Percentiles rank a stretch among this genome's conserved stretches.
Conservation (phyloP, 2,113 vertebrate genomes). For the Leiothrix lutea region DNA sequence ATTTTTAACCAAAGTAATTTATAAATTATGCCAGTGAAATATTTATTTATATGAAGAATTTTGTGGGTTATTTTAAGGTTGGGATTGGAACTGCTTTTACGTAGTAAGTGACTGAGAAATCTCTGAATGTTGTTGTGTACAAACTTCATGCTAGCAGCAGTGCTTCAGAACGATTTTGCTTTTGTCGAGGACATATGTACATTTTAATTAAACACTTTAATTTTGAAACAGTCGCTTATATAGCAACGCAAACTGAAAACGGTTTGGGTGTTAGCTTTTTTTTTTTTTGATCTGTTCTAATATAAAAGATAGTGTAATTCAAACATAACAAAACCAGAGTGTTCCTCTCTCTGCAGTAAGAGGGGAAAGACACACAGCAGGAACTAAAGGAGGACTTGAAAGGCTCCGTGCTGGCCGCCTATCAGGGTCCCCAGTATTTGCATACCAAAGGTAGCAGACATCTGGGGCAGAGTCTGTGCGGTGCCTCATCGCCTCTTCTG, state of each 20-base stretch:
- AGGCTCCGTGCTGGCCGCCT: slow-evolving; percentile 12
- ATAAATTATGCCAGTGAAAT: slow-evolving; percentile 56
- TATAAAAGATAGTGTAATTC: slow-evolving; percentile 34
- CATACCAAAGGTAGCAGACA: slow-evolving; percentile 62
- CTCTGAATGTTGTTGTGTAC: background rate
- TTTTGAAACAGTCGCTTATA: background rate
- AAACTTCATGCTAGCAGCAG: background rate
- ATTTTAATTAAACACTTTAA: slow-evolving; percentile 7
- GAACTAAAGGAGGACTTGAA: slow-evolving; percentile 46
- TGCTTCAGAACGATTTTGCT: background rate
- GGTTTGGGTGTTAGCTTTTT: background rate
- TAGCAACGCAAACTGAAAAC: background rate
- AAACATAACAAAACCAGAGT: slow-evolving; percentile 49
- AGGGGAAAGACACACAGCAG: slow-evolving; percentile 51
- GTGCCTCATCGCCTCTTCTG: background rate
- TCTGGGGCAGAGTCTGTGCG: slow-evolving; percentile 24
- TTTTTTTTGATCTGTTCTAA: slow-evolving; percentile 12
- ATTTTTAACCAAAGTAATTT: slow-evolving; percentile 55
- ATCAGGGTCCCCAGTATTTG: slow-evolving; percentile 33
- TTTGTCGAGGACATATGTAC: background rate
- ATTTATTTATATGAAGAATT: slow-evolving; percentile 53
- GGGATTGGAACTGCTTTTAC: background rate
- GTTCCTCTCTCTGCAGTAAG: slow-evolving; percentile 8
- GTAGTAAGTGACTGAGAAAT: slow-evolving; percentile 11
- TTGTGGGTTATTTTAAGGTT: slow-evolving; percentile 8